Percentiles rank a stretch among this genome's conserved stretches.
phyloP scores from a whole-genome alignment of 2,888 invertebrate species.

The Stenichneumon culpator region DNA sequence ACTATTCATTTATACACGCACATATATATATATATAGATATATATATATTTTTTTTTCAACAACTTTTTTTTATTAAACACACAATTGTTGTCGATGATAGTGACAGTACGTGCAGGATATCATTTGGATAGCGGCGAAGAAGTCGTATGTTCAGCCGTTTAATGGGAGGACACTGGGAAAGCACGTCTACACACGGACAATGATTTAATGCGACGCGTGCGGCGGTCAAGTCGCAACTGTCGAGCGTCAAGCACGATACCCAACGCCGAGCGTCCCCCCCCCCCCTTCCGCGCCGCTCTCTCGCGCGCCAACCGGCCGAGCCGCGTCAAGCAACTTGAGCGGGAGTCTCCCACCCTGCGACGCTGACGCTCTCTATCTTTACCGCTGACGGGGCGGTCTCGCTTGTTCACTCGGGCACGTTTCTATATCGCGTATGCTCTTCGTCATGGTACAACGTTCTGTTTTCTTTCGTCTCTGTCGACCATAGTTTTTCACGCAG shows the following conservation, averaged over 20 bases:
- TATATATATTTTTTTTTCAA: slow-evolving; percentile 8
- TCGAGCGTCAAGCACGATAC: slow-evolving; percentile 62
- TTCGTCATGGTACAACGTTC: slow-evolving; percentile 57
- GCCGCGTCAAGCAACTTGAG: neutral
- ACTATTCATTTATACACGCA: neutral
- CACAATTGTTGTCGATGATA: neutral
- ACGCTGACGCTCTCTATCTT: slow-evolving; percentile 14
- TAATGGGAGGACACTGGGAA: slow-evolving; percentile 22
- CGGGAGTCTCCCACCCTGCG: neutral
- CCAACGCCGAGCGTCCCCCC: slow-evolving; percentile 59
- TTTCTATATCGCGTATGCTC: slow-evolving; percentile 54
- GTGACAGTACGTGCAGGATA: neutral
- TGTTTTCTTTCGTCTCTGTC: slow-evolving; percentile 37
- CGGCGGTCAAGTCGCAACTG: slow-evolving; percentile 81
- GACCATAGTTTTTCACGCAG: neutral
- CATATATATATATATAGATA: neutral
- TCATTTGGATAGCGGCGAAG: neutral
- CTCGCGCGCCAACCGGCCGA: neutral
- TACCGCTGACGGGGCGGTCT: slow-evolving; percentile 6
- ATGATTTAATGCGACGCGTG: slow-evolving; percentile 71
- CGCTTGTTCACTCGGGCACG: slow-evolving; percentile 29
- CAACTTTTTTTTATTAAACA: neutral
- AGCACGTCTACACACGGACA: slow-evolving; percentile 19
- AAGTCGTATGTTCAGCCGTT: slow-evolving; percentile 10
- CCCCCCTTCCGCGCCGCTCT: slow-evolving; percentile 30